A percentile compares a stretch with the other conserved stretches of the same genome.
Conservation (phyloP, 2,113 vertebrate genomes). For the Strix aluco region DNA sequence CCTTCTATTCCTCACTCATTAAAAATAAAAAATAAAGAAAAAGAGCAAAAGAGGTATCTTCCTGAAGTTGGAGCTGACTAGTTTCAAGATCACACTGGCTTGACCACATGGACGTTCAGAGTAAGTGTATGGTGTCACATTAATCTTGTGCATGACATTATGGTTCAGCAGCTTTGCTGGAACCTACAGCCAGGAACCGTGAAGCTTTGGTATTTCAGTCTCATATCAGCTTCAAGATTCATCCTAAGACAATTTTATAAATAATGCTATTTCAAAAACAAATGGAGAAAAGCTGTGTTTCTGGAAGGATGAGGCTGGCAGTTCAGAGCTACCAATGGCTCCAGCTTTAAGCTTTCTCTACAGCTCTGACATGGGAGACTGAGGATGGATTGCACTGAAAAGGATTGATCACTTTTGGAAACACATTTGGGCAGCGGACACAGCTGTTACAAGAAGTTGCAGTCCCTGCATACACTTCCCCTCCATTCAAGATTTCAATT, state of each 20-base stretch:
- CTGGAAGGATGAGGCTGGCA: background rate
- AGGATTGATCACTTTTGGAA: background rate
- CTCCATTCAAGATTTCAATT: background rate
- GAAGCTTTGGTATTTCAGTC: background rate
- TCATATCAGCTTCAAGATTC: background rate
- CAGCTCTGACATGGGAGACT: background rate
- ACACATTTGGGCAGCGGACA: background rate
- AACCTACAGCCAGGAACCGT: background rate
- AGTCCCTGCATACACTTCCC: background rate
- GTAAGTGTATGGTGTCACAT: too few species aligned
- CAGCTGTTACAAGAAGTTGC: background rate
- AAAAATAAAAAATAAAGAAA: background rate
- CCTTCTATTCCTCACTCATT: background rate
- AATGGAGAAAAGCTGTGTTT: background rate
- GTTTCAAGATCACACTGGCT: background rate
- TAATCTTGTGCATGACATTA: background rate
- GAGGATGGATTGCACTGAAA: background rate
- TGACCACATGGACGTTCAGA: background rate
- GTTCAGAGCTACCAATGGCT: background rate
- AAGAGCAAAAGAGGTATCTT: background rate
- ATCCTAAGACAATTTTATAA: background rate
- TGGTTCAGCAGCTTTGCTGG: background rate
- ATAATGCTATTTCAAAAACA: background rate
- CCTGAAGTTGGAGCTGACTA: background rate
- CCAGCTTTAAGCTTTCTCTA: background rate